Evolutionary conservation across 2,113 vertebrate species (phyloP), one percentile per base, ranked within the genome.

Genomic region (Phainopepla nitens): DNA sequence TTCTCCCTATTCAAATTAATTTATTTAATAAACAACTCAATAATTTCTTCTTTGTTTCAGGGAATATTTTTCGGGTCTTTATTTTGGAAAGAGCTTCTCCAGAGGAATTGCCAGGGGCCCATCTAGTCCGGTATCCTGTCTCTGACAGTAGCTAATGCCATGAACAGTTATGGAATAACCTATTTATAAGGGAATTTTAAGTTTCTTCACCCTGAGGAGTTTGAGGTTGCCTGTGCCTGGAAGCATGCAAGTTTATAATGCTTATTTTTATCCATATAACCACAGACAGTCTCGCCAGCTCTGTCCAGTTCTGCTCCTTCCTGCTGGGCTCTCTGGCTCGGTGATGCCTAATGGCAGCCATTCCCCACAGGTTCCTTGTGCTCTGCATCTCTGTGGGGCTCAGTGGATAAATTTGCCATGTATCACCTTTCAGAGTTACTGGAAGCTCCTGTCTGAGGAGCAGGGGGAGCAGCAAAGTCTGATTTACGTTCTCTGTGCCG

Each of bases 1-100:
- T 97, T 96, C 94, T 84, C 82, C 61, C 86, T 93, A 35, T 78
- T 97, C 80, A 94, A 96, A 96, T 94, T 90, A 61, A 94, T 96
- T 94, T 96, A 93, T 93, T 95, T 96, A 94, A 96, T 95, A 96
- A 96, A 93, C 95, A 95, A 93, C 90, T 71, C 60, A 72, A 96
- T 96, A 96, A 92, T 83, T 96, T 96, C 90, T 82, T 68, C 94
- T 97, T 96, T 97, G 94, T 93, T 87, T 60, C 18, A 57, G n/a
- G 60, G 51, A 79, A 81, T 7, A 62, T 89, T 96, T 92, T 94
- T 54, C 68, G 57, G 76, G 31, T 68, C 92, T 96, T 84, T 84
- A 64, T 90, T 96, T 84, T 84, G 64, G 93, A 96, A 96, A 60
- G 71, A 45, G 39, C 47, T 96, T 94, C 85, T 94, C 88, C 68